phyloP scores from a whole-genome alignment of 2,888 invertebrate species.

The Beris chalybata region DNA sequence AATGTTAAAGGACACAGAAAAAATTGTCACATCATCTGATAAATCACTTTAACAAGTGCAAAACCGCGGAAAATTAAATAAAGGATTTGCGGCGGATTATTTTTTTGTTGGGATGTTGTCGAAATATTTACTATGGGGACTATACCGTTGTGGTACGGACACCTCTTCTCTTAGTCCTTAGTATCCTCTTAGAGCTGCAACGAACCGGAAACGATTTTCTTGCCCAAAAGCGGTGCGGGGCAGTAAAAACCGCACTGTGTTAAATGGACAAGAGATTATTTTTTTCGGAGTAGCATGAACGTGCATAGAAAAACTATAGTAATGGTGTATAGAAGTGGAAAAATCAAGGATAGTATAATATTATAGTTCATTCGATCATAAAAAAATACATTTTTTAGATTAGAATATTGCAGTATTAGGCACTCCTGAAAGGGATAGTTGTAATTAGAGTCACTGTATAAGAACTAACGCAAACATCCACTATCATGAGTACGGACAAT shows the following conservation, averaged over 20 bases:
- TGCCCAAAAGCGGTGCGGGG: slow-evolving; percentile 18
- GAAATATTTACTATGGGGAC: slow-evolving; percentile 26
- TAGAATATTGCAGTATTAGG: too few species aligned
- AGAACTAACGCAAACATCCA: too few species aligned
- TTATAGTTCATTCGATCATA: too few species aligned
- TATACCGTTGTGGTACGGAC: slow-evolving; percentile 23
- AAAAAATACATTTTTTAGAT: too few species aligned
- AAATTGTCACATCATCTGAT: slow-evolving; percentile 28
- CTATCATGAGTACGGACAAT: too few species aligned
- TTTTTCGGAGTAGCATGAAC: slow-evolving; percentile 7
- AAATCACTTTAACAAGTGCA: slow-evolving; percentile 49
- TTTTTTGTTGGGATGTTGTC: slow-evolving; percentile 40
- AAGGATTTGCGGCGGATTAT: slow-evolving; percentile 56
- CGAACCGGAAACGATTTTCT: slow-evolving; percentile 18
- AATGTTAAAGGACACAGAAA: slow-evolving; percentile 4
- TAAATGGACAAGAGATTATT: slow-evolving; percentile 23
- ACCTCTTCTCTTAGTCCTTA: slow-evolving; percentile 6
- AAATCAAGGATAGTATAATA: too few species aligned
- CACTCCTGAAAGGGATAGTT: too few species aligned
- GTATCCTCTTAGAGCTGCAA: slow-evolving; percentile 2
- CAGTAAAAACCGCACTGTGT: slow-evolving; percentile 14
- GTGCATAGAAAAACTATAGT: too few species aligned
- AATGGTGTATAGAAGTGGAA: too few species aligned
- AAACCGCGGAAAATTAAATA: slow-evolving; percentile 57
- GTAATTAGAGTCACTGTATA: too few species aligned